Base-by-base conservation (phyloP, 2,888 invertebrate genomes). In the Ceriagrion tenellum region DNA sequence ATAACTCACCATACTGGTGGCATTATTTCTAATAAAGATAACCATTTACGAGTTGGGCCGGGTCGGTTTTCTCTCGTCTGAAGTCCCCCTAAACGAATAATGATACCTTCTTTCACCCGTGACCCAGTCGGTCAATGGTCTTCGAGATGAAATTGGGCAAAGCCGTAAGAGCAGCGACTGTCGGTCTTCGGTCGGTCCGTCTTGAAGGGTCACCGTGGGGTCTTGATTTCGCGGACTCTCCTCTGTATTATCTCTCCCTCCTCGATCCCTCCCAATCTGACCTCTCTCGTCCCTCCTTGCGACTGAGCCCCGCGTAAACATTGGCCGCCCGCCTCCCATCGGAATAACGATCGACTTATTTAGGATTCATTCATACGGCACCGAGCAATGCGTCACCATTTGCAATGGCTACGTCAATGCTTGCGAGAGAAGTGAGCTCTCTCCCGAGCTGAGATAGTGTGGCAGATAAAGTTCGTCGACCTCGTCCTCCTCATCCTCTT, bases 381-480 rank as follows among this genome's bases (percentile, higher is more conserved):
- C 81, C 81, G 81, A 35, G 81, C 35, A 35, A 35, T 81, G 81
- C 81, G 81, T 81, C 81, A 81, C 81, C 81, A 81, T 81, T 81
- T 81, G 35, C 81, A 81, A 81, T 18, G 81, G n/a, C 81, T 81
- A 18, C 81, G 81, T 81, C 81, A 81, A 35, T 26, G 81, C 35
- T 30, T 12, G 81, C 47, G 47, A 47, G 47, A 47, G 47, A 47
- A 47, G 47, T 47, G 81, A 69, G 81, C 81, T 59, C 59, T 16
- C 56, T 59, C 59, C 81, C 30, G 30, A 35, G 81, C 3, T 13
- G 30, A 81, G 81, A 81, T 81, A 81, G 81, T 35, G 81, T 35
- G 18, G 81, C 13, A 81, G 81, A 81, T 81, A 81, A 18, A 81
- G 81, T 81, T 35, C 81, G 81, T 81, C 26, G 30, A 81, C 81